Evolutionary conservation across 2,888 invertebrate genomes (phyloP), one percentile per base, ranked within the genome.

Genomic region (Atherix ibis): DNA sequence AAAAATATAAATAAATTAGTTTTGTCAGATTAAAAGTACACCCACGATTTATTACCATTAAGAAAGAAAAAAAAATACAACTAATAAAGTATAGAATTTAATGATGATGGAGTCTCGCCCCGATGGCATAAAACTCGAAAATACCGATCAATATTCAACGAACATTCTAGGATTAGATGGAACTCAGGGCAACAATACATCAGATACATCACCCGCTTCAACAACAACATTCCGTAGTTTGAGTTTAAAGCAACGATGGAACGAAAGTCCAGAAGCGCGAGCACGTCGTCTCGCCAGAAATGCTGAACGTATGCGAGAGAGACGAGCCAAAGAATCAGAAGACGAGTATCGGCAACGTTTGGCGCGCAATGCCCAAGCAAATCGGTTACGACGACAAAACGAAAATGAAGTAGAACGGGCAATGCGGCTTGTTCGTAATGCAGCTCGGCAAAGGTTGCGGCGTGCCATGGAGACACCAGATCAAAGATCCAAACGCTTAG

Each of bases 281-380:
- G 54, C 53, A 28, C 53, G 60, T 31, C 55, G 60, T 29, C 45
- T 61, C 45, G 58, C 60, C 32, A 53, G 61, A 40, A 61, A 61
- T 54, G 60, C 60, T 41, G 60, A 61, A 42, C 54, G 60, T 38
- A 61, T 61, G 60, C 54, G 60, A 29, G 60, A 61, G 44, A 47
- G 58, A 39, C 50, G 60, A 40, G 53, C 56, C 40, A 56, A 58
- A 32, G 60, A 61, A 48, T 49, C 50, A 27, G 58, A 58, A 36
- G 60, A 61, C 18, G 60, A 61, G 41, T 59, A 61, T 38, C 54
- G 60, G 5, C 54, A 54, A 40, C 54, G 60, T 30, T 43, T 61
- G 38, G 46, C 52, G 19, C 54, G 58, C 30, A 61, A 61, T 44
- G 60, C 60, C 12, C 58, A 61, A 41, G 58, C 60, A 12, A 61